Conservation (phyloP, 2,888 invertebrate species). For the Idaea biselata region DNA sequence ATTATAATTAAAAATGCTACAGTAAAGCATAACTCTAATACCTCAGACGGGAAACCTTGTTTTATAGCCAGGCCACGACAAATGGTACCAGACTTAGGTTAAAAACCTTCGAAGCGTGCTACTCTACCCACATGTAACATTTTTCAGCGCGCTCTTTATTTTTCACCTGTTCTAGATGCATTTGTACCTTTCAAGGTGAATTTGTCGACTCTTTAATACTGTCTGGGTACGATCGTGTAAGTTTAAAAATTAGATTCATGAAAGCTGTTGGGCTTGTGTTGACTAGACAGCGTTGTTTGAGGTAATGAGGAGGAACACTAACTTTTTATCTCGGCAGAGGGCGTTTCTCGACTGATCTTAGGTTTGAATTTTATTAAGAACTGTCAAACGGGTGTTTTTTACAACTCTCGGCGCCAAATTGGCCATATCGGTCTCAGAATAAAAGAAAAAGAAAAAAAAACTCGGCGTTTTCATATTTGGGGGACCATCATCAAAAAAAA, state of each 20-base stretch:
- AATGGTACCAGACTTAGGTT: conserved; percentile 16
- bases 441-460: no score
- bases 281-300: no score
- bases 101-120: conserved; percentile 15
- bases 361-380: no score
- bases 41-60: background rate
- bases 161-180: conserved; percentile 7
- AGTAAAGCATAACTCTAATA: background rate
- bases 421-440: no score
- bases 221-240: background rate
- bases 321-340: no score
- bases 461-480: no score
- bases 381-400: no score
- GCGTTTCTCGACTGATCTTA: no score
- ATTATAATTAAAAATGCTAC: background rate
- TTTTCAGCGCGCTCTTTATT: conserved; percentile 13
- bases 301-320: no score
- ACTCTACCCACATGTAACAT: conserved; percentile 12
- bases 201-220: conserved; percentile 3
- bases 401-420: no score
- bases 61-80: conserved; percentile 11
- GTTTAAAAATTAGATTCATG: background rate
- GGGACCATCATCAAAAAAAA: no score
- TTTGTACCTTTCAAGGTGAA: conserved; percentile 9
- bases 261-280: no score